Evolutionary conservation across 2,113 vertebrate species (phyloP).

Genomic region (Vulpes lagopus): DNA sequence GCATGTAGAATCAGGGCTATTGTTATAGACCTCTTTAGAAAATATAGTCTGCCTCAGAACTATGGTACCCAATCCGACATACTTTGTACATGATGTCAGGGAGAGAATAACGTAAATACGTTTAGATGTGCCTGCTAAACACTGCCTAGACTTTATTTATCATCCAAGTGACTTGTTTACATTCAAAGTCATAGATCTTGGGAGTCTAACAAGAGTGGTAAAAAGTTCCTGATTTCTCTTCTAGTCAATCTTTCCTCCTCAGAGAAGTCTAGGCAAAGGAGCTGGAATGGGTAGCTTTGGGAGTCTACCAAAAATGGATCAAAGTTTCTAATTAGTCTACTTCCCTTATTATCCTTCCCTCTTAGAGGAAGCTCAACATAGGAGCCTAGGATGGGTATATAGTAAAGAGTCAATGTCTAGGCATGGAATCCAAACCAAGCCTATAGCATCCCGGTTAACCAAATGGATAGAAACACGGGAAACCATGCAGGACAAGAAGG

Average conservation of each 20-base stretch:
- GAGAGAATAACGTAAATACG: background rate
- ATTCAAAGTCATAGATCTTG: background rate
- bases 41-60: background rate
- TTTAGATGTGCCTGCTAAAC: background rate
- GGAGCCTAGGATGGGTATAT: background rate
- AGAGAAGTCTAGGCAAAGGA: background rate
- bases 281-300: background rate
- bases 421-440: background rate
- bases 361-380: background rate
- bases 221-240: background rate
- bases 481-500: background rate
- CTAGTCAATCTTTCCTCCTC: background rate
- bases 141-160: background rate
- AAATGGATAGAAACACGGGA: background rate
- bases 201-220: background rate
- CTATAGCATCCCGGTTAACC: background rate
- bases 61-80: background rate
- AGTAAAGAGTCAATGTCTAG: background rate
- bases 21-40: background rate
- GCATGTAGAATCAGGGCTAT: background rate
- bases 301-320: background rate
- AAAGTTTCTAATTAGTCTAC: background rate
- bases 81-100: background rate
- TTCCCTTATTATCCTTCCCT: background rate
- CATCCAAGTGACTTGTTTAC: background rate